These are phyloP conservation scores for Macropodus opercularis DNA, from an alignment of 2,797 vertebrate species.

Conservation along the genomic window DNA sequence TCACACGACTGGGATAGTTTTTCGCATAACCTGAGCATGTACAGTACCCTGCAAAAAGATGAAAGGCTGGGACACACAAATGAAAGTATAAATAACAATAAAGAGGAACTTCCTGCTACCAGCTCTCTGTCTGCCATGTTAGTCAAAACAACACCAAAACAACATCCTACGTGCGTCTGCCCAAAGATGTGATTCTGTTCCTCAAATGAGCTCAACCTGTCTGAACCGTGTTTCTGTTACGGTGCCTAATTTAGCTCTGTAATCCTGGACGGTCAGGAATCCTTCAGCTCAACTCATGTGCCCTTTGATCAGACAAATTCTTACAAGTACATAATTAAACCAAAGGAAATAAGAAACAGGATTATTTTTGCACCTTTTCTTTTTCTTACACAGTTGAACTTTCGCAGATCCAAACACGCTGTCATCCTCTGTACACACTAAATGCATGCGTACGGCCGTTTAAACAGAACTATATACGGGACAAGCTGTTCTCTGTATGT, in stretches of 20 bases:
- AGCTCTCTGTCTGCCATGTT: constrained; percentile 8
- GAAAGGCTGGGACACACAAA: constrained; percentile 4
- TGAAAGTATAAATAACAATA: background rate
- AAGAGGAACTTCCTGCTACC: background rate
- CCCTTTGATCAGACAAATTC: constrained; percentile 59
- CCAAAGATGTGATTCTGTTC: constrained; percentile 37
- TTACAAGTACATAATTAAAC: constrained; percentile 30
- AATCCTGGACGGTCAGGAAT: constrained; percentile 52
- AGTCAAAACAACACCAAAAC: constrained; percentile 5
- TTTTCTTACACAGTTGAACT: constrained; percentile 40
- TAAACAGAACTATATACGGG: constrained; percentile 15
- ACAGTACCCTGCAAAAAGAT: background rate
- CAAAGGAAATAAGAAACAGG: constrained; percentile 56
- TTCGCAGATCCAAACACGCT: constrained; percentile 61
- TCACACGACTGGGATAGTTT: constrained; percentile 57
- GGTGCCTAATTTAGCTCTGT: constrained; percentile 57
- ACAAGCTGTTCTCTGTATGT: constrained; percentile 14
- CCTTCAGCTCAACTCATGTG: constrained; percentile 44
- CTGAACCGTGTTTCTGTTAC: constrained; percentile 60
- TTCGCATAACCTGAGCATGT: constrained; percentile 29
- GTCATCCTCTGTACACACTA: constrained; percentile 44
- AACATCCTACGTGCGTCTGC: constrained; percentile 26
- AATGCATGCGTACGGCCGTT: constrained; percentile 31
- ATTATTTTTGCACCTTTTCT: constrained; percentile 23
- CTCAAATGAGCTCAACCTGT: constrained; percentile 59